Evolutionary conservation across 2,797 vertebrate genomes (phyloP), one percentile per base, ranked within the genome.

Genomic region (Coendou prehensilis): DNA sequence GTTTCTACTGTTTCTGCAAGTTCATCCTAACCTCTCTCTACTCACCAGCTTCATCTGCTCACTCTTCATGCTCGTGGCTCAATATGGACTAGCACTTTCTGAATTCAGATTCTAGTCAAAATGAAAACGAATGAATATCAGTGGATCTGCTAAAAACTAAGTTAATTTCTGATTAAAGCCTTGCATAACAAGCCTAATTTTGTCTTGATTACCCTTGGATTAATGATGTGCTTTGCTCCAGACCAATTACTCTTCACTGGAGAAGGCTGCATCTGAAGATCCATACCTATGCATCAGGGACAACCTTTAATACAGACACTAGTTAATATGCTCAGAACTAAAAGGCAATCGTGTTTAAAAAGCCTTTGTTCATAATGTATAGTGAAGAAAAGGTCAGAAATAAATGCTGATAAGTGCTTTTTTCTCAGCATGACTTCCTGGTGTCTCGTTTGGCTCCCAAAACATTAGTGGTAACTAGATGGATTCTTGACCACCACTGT

Each of bases 111-210:
- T 59, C 33, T 90, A 69, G 45, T 85, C 9, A 41, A 11, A 56
- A 15, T 23, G 26, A 73, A 75, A 81, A 67, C 45, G 45, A 96
- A 52, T 71, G 18, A 23, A 26, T 67, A 64, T 30, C 11, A 41
- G 64, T 33, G 73, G 14, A 73, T 75, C 71, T 54, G 54, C 87
- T 52, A 69, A 82, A 78, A 64, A 93, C 54, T 69, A 87, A 91
- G 57, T 50, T 54, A 22, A 81, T 79, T 17, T 52, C 37, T 78
- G 41, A 92, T 57, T 95, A 20, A 59, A 87, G 1, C 14, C 18
- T 82, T 33, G 4, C 50, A 81, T 14, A 59, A 4, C 7, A 76
- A 73, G 37, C 5, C 8, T 64, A 63, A 61, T 79, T 87, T 23
- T 63, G 45, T 67, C 57, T 80, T 59, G 28, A 82, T 14, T 81